A percentile compares a stretch with the other conserved stretches of the same genome.
Conservation (phyloP, 2,113 vertebrate genomes). For the Zootoca vivipara region DNA sequence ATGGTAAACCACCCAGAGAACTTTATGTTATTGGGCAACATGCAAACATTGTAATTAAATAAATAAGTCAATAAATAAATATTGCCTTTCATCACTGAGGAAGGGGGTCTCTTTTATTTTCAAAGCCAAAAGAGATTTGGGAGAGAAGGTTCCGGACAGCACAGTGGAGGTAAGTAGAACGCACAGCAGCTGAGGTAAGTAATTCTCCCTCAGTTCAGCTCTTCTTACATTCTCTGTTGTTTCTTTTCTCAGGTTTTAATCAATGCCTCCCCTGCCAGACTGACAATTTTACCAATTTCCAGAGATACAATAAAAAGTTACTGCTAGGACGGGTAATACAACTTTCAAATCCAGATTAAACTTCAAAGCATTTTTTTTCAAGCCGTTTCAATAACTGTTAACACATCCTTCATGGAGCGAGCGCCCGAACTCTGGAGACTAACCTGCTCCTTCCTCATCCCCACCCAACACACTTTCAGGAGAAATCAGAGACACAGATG, state of each 20-base stretch:
- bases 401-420: conserved; percentile 70
- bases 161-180: conserved; percentile 94
- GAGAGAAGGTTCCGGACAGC: conserved; percentile 89
- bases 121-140: conserved; percentile 90
- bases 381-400: conserved; percentile 63
- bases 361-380: conserved; percentile 70
- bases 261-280: conserved; percentile 87
- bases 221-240: conserved; percentile 85
- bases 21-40: not conserved
- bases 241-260: conserved; percentile 88
- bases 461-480: conserved; percentile 62
- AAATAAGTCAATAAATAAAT: not conserved
- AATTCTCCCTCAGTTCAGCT: conserved; percentile 73
- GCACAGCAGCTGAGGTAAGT: conserved; percentile 79
- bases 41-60: not conserved
- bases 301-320: conserved; percentile 87
- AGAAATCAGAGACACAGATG: conserved; percentile 56
- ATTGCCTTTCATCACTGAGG: conserved; percentile 23
- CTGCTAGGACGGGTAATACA: conserved; percentile 82
- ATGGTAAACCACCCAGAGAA: not conserved
- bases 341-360: conserved; percentile 76
- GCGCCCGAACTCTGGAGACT: conserved; percentile 66
- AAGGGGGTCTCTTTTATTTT: conserved; percentile 66
- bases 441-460: conserved; percentile 50
- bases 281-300: conserved; percentile 86